Conservation (phyloP, 2,113 vertebrate genomes). For the Pelusios castaneus region DNA sequence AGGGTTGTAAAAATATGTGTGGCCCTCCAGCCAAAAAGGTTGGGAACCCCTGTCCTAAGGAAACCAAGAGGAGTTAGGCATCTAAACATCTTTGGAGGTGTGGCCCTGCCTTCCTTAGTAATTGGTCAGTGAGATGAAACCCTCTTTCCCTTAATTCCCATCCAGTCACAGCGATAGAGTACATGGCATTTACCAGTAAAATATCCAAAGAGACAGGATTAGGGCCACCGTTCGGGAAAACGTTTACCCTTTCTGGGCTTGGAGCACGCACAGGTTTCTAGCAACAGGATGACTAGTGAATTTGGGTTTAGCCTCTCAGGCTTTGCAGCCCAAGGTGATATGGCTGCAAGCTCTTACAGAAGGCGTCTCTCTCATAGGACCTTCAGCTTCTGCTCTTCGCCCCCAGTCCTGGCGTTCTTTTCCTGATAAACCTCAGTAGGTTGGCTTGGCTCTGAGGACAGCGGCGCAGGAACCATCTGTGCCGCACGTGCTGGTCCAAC, state of each 20-base stretch:
- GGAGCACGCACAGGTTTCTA: neutral
- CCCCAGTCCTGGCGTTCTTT: constrained; percentile 38
- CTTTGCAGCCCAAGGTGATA: constrained; percentile 42
- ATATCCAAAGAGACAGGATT: constrained; percentile 35
- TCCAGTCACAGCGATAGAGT: constrained; percentile 30
- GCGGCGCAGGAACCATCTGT: constrained; percentile 54
- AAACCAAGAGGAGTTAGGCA: neutral
- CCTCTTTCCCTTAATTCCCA: constrained; percentile 37
- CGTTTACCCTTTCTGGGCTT: constrained; percentile 51
- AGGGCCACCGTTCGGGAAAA: constrained; percentile 58
- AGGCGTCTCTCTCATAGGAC: constrained; percentile 39
- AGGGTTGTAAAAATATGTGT: too few species aligned
- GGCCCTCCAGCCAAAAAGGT: too few species aligned
- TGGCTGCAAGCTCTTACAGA: constrained; percentile 37
- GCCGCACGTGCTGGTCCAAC: neutral
- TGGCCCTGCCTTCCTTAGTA: constrained; percentile 54
- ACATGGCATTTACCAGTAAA: constrained; percentile 31
- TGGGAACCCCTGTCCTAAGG: neutral
- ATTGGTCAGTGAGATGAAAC: constrained; percentile 46
- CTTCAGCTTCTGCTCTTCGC: constrained; percentile 54
- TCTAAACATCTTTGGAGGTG: neutral
- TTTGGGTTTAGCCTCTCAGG: constrained; percentile 59
- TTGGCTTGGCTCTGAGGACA: constrained; percentile 56
- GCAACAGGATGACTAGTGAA: neutral
- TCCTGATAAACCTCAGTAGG: constrained; percentile 26